These are phyloP conservation scores for Brachirus orientalis DNA, from an alignment of 2,113 vertebrate species.

Conservation along the genomic window DNA sequence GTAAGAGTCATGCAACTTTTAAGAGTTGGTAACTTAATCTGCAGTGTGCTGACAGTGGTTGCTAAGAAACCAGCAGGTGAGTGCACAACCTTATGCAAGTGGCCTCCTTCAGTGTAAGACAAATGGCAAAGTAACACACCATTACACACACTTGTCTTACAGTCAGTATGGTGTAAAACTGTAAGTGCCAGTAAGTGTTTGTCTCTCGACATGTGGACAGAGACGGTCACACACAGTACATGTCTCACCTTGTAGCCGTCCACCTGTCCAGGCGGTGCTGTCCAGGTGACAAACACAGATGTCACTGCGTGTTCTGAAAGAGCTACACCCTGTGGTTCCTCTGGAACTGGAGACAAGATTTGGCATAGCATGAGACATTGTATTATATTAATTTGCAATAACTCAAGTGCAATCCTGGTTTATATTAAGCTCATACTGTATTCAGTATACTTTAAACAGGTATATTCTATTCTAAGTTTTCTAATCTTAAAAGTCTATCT, in stretches of 20 bases:
- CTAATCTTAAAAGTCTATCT: no score
- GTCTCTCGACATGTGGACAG: not conserved
- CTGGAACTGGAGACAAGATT: conserved; percentile 81
- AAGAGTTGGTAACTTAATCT: conserved; percentile 88
- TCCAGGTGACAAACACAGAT: conserved; percentile 85
- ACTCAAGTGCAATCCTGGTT: no score
- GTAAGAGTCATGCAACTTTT: conserved; percentile 88
- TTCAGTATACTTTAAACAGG: no score
- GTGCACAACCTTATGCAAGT: conserved; percentile 26
- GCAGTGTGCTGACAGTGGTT: conserved; percentile 75
- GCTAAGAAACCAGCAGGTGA: conserved; percentile 85
- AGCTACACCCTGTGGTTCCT: conserved; percentile 80
- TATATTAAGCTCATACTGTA: no score
- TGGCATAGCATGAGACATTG: conserved; percentile 17
- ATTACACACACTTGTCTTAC: not conserved
- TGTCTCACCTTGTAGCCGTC: conserved; percentile 85
- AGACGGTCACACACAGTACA: no score
- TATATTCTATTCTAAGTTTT: no score
- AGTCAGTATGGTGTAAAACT: not conserved
- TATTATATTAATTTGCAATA: no score
- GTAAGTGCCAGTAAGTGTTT: no score
- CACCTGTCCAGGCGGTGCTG: conserved; percentile 79
- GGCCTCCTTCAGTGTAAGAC: conserved; percentile 53
- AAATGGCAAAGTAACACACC: conserved; percentile 2
- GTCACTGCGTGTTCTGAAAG: conserved; percentile 82